A percentile compares a stretch with the other conserved stretches of the same genome.
phyloP scores from a whole-genome alignment of 1,140 invertebrate genomes.

The Eubasilissa regina region DNA sequence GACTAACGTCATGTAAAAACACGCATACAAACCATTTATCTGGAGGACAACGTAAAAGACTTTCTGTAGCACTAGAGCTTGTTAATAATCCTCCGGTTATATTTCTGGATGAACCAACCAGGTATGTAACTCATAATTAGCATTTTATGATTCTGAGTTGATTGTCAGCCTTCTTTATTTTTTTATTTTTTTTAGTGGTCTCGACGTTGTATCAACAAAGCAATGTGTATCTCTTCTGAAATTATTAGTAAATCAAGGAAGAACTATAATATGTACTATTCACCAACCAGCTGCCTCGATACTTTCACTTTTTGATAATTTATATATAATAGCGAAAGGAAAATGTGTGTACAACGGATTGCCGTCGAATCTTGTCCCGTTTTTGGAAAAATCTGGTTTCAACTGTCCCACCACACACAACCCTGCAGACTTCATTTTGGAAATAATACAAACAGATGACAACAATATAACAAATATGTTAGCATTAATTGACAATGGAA shows the following conservation, averaged over 20 bases:
- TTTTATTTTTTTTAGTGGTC: constrained; percentile 74
- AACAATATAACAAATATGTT: constrained; percentile 65
- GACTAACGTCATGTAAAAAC: constrained; percentile 75
- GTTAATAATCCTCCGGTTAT: constrained; percentile 92
- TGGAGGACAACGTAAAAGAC: constrained; percentile 90
- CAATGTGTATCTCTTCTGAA: constrained; percentile 77
- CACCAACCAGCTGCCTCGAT: constrained; percentile 87
- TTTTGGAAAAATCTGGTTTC: constrained; percentile 64
- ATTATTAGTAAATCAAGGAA: constrained; percentile 76
- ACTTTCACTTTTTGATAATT: constrained; percentile 81
- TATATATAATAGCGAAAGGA: constrained; percentile 54
- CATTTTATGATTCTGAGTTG: neutral
- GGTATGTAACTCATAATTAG: constrained; percentile 73
- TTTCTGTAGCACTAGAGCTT: constrained; percentile 89
- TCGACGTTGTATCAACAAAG: constrained; percentile 82
- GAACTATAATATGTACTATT: constrained; percentile 87
- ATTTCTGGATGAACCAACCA: constrained; percentile 95
- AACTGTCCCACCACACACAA: constrained; percentile 69
- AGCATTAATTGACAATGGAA: constrained; percentile 67
- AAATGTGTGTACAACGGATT: constrained; percentile 64
- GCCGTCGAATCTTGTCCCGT: constrained; percentile 66
- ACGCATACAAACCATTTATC: constrained; percentile 83
- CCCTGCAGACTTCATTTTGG: constrained; percentile 69
- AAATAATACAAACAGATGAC: constrained; percentile 62
- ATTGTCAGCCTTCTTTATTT: neutral